Evolutionary conservation across 2,113 vertebrate genomes (phyloP).

Genomic region (Meleagris gallopavo): DNA sequence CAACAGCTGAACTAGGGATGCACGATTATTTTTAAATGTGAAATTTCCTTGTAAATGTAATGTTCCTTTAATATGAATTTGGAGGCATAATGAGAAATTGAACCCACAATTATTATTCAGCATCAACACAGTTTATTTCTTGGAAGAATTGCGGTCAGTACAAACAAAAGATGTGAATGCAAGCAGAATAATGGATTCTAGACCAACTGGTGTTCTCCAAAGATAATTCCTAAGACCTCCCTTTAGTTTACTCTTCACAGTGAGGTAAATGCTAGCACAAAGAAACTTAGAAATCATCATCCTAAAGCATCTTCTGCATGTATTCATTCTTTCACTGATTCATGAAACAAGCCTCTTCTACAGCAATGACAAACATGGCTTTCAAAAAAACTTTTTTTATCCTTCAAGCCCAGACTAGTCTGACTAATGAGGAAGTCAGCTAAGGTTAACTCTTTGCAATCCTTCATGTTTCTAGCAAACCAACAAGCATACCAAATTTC

Average conservation of each 20-base stretch:
- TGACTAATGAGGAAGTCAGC: background rate
- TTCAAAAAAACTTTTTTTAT: background rate
- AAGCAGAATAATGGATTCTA: background rate
- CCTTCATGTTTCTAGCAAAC: background rate
- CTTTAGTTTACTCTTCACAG: background rate
- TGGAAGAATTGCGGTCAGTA: background rate
- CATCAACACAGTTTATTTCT: background rate
- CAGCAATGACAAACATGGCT: background rate
- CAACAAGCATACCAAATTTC: background rate
- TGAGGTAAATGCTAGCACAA: background rate
- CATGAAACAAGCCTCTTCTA: background rate
- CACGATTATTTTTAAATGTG: background rate
- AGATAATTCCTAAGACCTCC: background rate
- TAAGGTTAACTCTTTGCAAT: background rate
- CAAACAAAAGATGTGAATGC: background rate
- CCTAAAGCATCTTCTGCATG: background rate
- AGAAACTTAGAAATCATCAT: background rate
- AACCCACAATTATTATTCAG: background rate
- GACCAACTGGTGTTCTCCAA: background rate
- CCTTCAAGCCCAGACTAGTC: background rate
- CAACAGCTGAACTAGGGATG: constrained; percentile 9
- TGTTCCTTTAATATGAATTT: background rate
- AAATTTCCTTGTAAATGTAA: background rate
- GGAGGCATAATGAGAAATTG: background rate
- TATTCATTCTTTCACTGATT: background rate